These are phyloP conservation scores for Ypsolopha scabrella DNA, from an alignment of 2,888 invertebrate genomes.

Conservation along the genomic window DNA sequence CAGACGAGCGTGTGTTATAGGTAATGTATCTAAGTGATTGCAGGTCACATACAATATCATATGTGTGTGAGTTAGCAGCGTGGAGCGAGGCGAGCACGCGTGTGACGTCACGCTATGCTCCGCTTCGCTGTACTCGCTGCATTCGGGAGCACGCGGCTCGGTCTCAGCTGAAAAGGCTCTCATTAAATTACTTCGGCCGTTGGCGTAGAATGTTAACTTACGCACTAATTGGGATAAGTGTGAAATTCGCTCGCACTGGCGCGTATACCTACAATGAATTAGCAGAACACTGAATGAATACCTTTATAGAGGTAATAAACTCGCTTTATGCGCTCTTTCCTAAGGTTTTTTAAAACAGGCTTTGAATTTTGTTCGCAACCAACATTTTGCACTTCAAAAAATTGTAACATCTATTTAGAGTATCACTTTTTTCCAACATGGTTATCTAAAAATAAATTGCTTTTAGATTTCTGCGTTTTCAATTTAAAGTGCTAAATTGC, in stretches of 20 bases:
- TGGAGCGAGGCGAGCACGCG: too few species aligned
- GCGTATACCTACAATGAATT: constrained; percentile 15
- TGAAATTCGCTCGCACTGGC: constrained; percentile 6
- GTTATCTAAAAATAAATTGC: too few species aligned
- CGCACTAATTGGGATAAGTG: constrained; percentile 10
- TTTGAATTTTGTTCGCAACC: neutral
- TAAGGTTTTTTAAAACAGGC: constrained; percentile 23
- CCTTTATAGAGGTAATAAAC: constrained; percentile 54
- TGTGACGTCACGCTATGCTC: too few species aligned
- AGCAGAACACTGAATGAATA: constrained; percentile 49
- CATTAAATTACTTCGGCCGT: constrained; percentile 8
- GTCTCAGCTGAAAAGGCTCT: constrained; percentile 4
- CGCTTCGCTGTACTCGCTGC: too few species aligned
- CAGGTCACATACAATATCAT: too few species aligned
- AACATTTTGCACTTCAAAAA: too few species aligned
- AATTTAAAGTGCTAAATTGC: too few species aligned
- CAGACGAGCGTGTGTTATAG: neutral
- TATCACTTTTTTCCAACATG: neutral
- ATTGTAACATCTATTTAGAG: too few species aligned
- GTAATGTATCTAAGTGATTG: too few species aligned
- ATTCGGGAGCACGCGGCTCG: neutral
- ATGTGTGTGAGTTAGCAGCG: neutral
- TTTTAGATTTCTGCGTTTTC: too few species aligned
- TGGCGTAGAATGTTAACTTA: constrained; percentile 6
- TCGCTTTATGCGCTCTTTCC: constrained; percentile 28